phyloP scores from a whole-genome alignment of 2,888 invertebrate species.

The Dichetophora obliterata region DNA sequence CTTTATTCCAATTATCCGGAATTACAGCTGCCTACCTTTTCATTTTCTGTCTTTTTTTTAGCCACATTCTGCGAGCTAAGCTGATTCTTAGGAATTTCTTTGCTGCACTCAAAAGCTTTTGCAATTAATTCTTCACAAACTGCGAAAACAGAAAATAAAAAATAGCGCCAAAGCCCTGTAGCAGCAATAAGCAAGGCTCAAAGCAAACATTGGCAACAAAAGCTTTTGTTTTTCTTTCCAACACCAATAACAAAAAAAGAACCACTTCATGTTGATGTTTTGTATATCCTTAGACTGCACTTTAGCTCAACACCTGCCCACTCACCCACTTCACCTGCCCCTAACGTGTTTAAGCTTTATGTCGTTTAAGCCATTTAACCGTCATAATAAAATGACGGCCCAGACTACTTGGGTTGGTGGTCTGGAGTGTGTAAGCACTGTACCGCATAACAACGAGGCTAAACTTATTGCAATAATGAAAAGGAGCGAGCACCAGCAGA shows the following conservation, averaged over 20 bases:
- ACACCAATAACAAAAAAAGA: not conserved
- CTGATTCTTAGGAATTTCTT: not conserved
- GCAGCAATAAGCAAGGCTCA: not conserved
- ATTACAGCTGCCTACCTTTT: constrained; percentile 60
- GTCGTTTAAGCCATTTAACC: constrained; percentile 22
- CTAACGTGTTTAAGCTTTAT: constrained; percentile 5
- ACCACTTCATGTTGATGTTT: too few species aligned
- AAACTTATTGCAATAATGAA: constrained; percentile 21
- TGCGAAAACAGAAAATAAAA: not conserved
- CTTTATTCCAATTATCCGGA: constrained; percentile 66
- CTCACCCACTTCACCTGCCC: not conserved
- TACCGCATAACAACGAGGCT: not conserved
- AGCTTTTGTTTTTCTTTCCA: not conserved
- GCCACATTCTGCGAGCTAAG: not conserved
- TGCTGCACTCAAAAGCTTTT: not conserved
- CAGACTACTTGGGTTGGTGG: not conserved
- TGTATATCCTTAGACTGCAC: too few species aligned
- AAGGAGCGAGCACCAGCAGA: not conserved
- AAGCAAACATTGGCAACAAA: too few species aligned
- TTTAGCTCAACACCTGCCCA: not conserved
- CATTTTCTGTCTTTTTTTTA: not conserved
- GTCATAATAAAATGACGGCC: constrained; percentile 2
- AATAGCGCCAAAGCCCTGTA: not conserved
- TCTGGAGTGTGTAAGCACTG: not conserved
- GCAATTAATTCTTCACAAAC: constrained; percentile 3